phyloP scores from a whole-genome alignment of 2,113 vertebrate genomes.

The Madoqua kirkii region DNA sequence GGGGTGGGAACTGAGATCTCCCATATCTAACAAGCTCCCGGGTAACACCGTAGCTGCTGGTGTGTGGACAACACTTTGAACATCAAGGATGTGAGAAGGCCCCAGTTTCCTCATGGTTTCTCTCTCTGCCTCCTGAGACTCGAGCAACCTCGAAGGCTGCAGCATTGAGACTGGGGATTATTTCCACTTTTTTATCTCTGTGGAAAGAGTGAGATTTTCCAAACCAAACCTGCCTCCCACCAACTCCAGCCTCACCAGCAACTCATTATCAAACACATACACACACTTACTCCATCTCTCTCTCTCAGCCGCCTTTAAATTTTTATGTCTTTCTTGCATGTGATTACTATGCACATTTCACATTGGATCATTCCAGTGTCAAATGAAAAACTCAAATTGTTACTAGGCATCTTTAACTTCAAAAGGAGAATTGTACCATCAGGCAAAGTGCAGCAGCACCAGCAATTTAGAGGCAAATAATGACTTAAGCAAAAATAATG shows the following conservation, averaged over 20 bases:
- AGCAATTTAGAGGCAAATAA: not conserved
- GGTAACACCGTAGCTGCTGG: rapidly evolving
- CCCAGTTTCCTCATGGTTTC: not conserved
- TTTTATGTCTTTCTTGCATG: not conserved
- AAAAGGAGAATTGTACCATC: not conserved
- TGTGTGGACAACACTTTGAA: not conserved
- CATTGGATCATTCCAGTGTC: not conserved
- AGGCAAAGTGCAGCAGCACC: not conserved
- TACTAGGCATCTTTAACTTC: not conserved
- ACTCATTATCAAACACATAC: not conserved
- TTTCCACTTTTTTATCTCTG: not conserved
- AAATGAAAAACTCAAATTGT: constrained; percentile 5
- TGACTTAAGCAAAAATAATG: not conserved
- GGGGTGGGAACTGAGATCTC: not conserved
- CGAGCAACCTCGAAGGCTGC: not conserved
- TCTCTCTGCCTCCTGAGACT: not conserved
- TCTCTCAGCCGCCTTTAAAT: not conserved
- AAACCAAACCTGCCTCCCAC: not conserved
- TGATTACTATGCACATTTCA: not conserved
- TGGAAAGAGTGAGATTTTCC: not conserved
- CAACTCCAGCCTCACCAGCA: not conserved
- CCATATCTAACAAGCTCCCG: not conserved
- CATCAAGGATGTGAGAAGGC: not conserved
- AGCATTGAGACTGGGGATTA: not conserved
- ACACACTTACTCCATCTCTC: not conserved